Conservation (phyloP, 2,797 vertebrate species). For the Cottoperca gobio region DNA sequence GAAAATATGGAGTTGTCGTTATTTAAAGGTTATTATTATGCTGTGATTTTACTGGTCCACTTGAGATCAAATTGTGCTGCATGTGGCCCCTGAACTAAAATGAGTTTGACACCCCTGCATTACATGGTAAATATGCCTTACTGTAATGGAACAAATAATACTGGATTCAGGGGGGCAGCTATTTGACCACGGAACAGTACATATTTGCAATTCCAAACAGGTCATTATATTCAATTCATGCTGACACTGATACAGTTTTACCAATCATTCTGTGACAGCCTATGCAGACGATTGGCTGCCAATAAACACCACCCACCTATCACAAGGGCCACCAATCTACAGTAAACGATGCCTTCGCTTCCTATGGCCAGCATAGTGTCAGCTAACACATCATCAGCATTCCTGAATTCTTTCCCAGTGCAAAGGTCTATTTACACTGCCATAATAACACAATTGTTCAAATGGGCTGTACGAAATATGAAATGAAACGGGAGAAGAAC, state of each 20-base stretch:
- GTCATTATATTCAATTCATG: conserved; percentile 53
- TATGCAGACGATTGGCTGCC: conserved; percentile 57
- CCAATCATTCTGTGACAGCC: conserved; percentile 48
- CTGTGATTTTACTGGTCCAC: too few relatives aligned
- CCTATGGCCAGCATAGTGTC: conserved; percentile 67
- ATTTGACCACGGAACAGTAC: conserved; percentile 19
- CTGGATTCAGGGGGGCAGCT: conserved; percentile 6
- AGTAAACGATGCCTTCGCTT: conserved; percentile 70
- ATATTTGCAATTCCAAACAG: conserved; percentile 54
- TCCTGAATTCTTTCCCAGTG: conserved; percentile 70
- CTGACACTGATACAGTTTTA: conserved; percentile 51
- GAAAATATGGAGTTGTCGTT: too few relatives aligned
- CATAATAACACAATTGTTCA: conserved; percentile 78
- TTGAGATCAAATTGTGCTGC: too few relatives aligned
- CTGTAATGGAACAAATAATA: neutral
- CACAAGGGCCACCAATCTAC: conserved; percentile 65
- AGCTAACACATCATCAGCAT: conserved; percentile 80
- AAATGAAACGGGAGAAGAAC: conserved; percentile 77
- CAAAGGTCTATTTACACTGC: conserved; percentile 79
- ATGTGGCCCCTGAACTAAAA: too few relatives aligned
- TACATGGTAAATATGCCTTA: conserved; percentile 7
- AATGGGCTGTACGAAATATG: conserved; percentile 72
- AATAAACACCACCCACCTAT: conserved; percentile 70
- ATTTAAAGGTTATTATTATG: too few relatives aligned
- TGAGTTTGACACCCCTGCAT: too few relatives aligned